Base-by-base conservation (phyloP, 2,888 invertebrate species). In the Cephus rjabovi region DNA sequence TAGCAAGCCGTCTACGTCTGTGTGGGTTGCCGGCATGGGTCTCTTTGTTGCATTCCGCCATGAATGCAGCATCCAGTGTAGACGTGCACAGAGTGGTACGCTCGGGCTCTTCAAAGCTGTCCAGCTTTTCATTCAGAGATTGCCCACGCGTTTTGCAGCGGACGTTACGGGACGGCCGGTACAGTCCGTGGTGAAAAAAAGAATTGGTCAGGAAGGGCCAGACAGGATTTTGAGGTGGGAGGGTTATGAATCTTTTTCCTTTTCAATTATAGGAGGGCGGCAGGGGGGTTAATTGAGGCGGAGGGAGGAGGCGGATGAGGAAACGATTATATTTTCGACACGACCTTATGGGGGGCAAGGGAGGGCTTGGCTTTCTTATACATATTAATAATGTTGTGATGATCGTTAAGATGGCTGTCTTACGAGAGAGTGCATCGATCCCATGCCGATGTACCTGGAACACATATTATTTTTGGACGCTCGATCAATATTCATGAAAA, bases 1-100 rank as follows among this genome's bases (percentile, higher is more conserved):
- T 69, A 71, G 74, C 77, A 56, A 68, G 77, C 75, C 4, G 71
- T 15, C 74, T 76, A 76, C 76, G 12, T 30, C 30, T 23, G 35
- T 30, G 75, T 23, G n/a, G 74, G 30, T 34, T 35, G 70, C 76
- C 40, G 79, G 74, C 76, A 70, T 69, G 74, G 74, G 77, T 80
- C 82, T 86, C 86, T 87, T 87, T 84, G 86, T 86, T 86, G 86
- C 87, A 88, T 89, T 89, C 85, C 87, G 83, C 81, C 82, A 82
- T 82, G 83, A 84, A 85, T 83, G 82, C 80, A 78, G 79, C 83
- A 82, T 76, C 82, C 76, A 78, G 79, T 70, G 75, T n/a, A 34
- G 70, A 74, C 73, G 56, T 34, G 76, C 76, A 34, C 71, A 9
- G 34, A 33, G 12, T 12, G 33, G 71, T 71, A 73, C 75, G 40